Base-by-base conservation (phyloP, 2,113 vertebrate genomes). In the Quiscalus mexicanus region DNA sequence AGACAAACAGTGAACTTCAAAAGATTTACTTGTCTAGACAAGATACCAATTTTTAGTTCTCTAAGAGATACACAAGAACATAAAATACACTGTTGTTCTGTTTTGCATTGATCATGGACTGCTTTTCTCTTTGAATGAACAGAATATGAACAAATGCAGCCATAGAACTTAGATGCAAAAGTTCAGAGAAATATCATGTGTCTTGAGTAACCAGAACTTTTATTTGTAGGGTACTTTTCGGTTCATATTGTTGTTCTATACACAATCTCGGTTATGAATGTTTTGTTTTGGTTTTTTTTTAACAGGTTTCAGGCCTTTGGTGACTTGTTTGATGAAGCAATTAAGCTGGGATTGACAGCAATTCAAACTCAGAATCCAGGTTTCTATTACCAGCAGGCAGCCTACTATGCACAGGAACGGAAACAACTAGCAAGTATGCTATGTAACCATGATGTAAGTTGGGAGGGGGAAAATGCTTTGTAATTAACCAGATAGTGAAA, bases 361-460 rank as follows among this genome's bases (percentile, higher is more conserved):
- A 99, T 99, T 96, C 99, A 99, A 93, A 99, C 99, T 17, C 99
- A 99, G 97, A 99, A 99, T 95, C 99, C 99, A 55, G 99, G 99
- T 58, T 99, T 99, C 95, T 99, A 99, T 98, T 99, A 99, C 96
- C 99, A 99, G 96, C 99, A 99, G 95, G 99, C 99, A 81, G 99
- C 99, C 3, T 99, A 98, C 93, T 99, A 99, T 37, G 99, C 99
- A 27, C 99, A 99, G 98, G 99, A 99, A 59, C 97, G 99, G 77
- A 99, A 99, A 52, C 98, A 99, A 37, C 97, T 98, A 70, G 98
- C 99, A 11, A 98, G 96, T 79, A 89, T 98, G 80, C 98, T 99
- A 69, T 99, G 99, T 93, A 98, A 95, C 74, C 98, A 98, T n/a
- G 98, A 99, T 92, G 99, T 99, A 96, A 95, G 97, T 97, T 62